Evolutionary conservation across 2,113 vertebrate species (phyloP).

Genomic region (Corvus hawaiiensis): DNA sequence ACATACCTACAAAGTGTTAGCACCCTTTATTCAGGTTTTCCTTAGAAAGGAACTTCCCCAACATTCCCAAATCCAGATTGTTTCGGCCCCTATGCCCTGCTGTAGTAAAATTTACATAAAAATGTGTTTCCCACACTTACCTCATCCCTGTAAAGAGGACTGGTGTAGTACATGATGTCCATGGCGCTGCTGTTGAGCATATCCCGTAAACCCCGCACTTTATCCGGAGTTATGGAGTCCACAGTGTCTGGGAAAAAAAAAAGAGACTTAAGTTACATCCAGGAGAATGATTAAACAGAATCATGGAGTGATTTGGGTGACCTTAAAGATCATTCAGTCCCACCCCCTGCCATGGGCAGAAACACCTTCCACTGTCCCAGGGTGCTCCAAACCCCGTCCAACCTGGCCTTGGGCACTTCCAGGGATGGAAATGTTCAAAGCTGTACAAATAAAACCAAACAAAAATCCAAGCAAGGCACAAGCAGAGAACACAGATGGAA

Average conservation of each 20-base stretch:
- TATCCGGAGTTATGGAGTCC: constrained; percentile 97
- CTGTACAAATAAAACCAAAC: background rate
- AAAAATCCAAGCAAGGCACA: background rate
- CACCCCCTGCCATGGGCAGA: background rate
- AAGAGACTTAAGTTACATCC: background rate
- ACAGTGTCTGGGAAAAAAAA: constrained; percentile 81
- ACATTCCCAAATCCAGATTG: background rate
- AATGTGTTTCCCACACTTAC: constrained; percentile 47
- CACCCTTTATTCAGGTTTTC: background rate
- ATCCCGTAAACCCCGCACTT: constrained; percentile 93
- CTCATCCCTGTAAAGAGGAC: constrained; percentile 93
- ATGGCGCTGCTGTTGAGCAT: constrained; percentile 98
- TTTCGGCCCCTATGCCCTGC: background rate
- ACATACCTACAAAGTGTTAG: rapidly evolving
- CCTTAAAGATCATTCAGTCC: rapidly evolving
- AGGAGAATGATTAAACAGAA: background rate
- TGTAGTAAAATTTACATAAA: background rate
- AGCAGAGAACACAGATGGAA: background rate
- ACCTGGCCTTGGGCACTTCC: rapidly evolving
- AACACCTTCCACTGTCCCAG: background rate
- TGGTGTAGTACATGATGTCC: constrained; percentile 99
- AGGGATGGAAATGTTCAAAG: background rate
- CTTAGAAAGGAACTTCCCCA: background rate
- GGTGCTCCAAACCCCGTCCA: background rate
- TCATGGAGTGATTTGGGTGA: background rate